Conservation (phyloP, 1,140 invertebrate genomes). For the Drosophila insularis region DNA sequence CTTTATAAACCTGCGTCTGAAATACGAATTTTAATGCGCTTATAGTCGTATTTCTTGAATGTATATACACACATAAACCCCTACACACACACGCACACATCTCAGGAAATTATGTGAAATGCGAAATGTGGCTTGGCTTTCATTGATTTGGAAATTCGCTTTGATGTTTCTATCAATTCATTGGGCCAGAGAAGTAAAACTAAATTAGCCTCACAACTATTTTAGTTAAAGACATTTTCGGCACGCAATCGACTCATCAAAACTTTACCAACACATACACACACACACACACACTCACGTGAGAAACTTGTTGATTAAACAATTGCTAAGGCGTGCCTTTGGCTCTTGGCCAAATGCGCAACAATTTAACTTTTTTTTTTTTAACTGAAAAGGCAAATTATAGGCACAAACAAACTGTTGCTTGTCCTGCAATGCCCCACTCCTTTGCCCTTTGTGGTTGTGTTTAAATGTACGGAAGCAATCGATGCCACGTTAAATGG, state of each 20-base stretch:
- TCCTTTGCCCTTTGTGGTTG: conserved; percentile 10
- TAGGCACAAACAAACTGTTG: conserved; percentile 56
- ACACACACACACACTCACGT: neutral
- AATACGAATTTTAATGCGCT: conserved; percentile 47
- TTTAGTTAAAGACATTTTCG: conserved; percentile 36
- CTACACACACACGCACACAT: neutral
- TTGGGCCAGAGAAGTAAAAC: neutral
- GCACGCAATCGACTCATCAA: conserved; percentile 50
- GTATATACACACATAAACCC: neutral
- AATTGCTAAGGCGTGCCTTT: conserved; percentile 49
- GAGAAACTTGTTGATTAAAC: conserved; percentile 39
- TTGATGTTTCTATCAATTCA: conserved; percentile 39
- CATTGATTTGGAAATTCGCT: conserved; percentile 32
- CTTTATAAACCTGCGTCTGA: conserved; percentile 54
- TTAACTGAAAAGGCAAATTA: conserved; percentile 42
- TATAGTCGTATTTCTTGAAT: conserved; percentile 40
- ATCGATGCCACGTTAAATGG: conserved; percentile 68
- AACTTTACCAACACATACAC: neutral
- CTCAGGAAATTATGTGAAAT: conserved; percentile 3
- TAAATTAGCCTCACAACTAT: conserved; percentile 60
- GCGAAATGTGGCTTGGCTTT: conserved; percentile 11
- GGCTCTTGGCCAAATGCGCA: conserved; percentile 63
- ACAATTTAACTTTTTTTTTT: conserved; percentile 51
- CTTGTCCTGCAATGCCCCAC: conserved; percentile 19
- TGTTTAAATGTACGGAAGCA: conserved; percentile 76